Evolutionary conservation across 2,113 vertebrate species (phyloP).

Genomic region (Dinomys branickii): DNA sequence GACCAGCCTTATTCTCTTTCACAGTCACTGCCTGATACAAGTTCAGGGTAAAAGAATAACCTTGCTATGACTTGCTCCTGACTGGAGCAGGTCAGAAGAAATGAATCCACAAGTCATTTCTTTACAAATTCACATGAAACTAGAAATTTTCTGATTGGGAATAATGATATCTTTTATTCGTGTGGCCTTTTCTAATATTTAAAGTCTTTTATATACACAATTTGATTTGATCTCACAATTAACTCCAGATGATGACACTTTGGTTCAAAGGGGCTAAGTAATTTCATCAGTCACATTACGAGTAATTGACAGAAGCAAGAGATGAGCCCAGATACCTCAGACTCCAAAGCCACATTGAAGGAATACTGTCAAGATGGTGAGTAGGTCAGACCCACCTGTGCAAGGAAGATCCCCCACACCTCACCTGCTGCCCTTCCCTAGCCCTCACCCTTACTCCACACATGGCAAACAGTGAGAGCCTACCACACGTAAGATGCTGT

Average conservation of each 20-base stretch:
- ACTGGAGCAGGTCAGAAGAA: neutral
- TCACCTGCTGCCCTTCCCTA: neutral
- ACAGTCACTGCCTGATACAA: neutral
- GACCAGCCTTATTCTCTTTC: neutral
- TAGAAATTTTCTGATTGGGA: neutral
- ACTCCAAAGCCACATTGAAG: neutral
- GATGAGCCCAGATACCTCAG: neutral
- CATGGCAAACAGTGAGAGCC: neutral
- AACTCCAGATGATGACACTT: neutral
- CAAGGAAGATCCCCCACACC: neutral
- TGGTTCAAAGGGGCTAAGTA: neutral
- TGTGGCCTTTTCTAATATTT: neutral
- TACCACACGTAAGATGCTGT: neutral
- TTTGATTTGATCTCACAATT: neutral
- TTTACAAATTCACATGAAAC: neutral
- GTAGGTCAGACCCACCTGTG: neutral
- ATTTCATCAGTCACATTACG: neutral
- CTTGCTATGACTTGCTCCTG: neutral
- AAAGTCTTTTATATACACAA: neutral
- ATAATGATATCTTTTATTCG: neutral
- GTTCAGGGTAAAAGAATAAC: neutral
- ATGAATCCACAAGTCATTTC: neutral
- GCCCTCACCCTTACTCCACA: neutral
- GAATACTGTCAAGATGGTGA: neutral
- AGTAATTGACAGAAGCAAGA: neutral